phyloP scores from a whole-genome alignment of 2,113 vertebrate genomes.

The Poecile atricapillus region DNA sequence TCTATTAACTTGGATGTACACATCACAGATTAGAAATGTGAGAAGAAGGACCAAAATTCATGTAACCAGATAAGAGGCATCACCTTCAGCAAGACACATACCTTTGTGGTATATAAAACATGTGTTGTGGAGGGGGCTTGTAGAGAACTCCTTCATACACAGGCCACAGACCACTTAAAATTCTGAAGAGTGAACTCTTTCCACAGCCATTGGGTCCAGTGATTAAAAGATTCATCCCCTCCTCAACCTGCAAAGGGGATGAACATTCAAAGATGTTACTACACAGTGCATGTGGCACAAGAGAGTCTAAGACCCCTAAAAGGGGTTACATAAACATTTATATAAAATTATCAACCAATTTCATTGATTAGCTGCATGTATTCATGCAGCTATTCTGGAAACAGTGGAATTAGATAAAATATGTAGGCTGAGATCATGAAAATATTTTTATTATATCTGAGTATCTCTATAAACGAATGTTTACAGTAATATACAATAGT shows the following conservation, averaged over 20 bases:
- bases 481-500: not conserved
- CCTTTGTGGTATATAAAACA: constrained; percentile 99
- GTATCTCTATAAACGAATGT: not conserved
- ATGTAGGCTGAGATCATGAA: not conserved
- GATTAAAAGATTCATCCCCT: constrained; percentile 96
- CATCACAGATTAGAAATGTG: not conserved
- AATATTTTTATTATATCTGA: not conserved
- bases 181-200: constrained; percentile 97
- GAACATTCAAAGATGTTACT: not conserved
- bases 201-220: constrained; percentile 98
- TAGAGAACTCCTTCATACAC: constrained; percentile 90
- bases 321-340: not conserved
- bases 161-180: constrained; percentile 95
- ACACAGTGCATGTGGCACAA: not conserved
- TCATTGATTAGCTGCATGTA: not conserved
- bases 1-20: not conserved
- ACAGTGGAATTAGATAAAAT: not conserved
- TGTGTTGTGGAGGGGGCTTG: constrained; percentile 91
- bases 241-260: constrained; percentile 81
- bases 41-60: not conserved
- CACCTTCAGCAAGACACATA: constrained; percentile 51
- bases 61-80: not conserved
- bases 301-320: not conserved
- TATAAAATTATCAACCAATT: not conserved
- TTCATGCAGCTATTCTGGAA: not conserved